Base-by-base conservation (phyloP, 2,797 vertebrate species). In the Sciurus vulgaris region DNA sequence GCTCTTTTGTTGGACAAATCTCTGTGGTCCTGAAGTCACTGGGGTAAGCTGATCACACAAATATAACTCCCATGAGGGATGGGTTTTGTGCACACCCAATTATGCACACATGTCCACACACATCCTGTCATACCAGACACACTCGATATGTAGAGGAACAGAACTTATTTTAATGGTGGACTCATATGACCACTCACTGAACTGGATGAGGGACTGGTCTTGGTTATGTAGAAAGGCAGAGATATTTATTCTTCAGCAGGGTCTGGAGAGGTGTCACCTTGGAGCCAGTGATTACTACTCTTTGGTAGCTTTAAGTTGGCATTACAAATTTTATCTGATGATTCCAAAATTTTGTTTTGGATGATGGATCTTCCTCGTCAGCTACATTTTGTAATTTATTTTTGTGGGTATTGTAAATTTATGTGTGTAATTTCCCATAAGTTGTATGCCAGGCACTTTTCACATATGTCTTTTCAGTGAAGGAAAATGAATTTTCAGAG, bases 1-100 rank as follows among this genome's bases (percentile, higher is more conserved):
- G 95, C 95, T 93, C 89, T 97, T 98, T 98, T 98, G 97, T 98
- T 97, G 97, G 51, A 93, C 86, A 91, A 84, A 86, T 54, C 93
- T 93, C 93, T 24, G 0, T 82, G 95, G 47, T 93, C 92, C 88
- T 77, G 35, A 95, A 96, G 72, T 96, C 96, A 38, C 65, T 13
- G 0, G 89, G 93, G 74, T 94, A 94, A 96, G 97, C 94, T 6
- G n/a, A 82, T 97, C 95, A 35, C 47, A 86, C 89, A 96, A 97
- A 89, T 28, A 12, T 0, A 0, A 26, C 15, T 0, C 93, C 70
- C 70, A 14, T 0, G 30, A 11, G 33, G 10, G 70, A 28, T 70
- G 73, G 77, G 38, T 49, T 74, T 14, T 49, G 96, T 91, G 73
- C n/a, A 63, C 47, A 83, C n/a, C 30, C 0, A 1, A 1, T 1